Percentiles rank a stretch among this genome's conserved stretches.
These are phyloP conservation scores for Staurois parvus DNA, from an alignment of 2,797 vertebrate species.

Conservation along the genomic window DNA sequence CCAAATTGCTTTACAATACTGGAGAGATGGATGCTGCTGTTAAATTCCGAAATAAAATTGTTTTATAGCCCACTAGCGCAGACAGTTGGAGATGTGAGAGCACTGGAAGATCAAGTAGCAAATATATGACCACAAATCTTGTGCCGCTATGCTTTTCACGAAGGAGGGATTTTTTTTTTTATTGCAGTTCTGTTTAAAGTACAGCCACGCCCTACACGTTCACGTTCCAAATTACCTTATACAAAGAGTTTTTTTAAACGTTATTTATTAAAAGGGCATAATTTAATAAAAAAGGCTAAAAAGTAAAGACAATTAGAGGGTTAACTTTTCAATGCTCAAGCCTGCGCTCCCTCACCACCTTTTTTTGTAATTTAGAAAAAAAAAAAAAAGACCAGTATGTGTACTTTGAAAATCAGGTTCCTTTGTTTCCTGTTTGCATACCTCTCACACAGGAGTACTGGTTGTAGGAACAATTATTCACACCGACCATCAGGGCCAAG, in stretches of 20 bases:
- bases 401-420: background rate
- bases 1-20: constrained; percentile 56
- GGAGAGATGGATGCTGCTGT: constrained; percentile 50
- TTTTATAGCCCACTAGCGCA: constrained; percentile 47
- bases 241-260: no score
- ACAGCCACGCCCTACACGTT: constrained; percentile 29
- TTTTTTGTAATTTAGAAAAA: no score
- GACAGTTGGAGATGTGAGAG: constrained; percentile 56
- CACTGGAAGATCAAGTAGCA: constrained; percentile 50
- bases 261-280: no score
- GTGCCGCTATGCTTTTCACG: background rate
- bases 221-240: no score
- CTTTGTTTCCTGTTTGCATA: background rate
- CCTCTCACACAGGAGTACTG: constrained; percentile 25
- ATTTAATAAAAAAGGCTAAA: no score
- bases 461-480: background rate
- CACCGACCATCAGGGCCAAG: background rate
- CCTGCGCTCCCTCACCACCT: no score
- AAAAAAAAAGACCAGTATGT: no score
- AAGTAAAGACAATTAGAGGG: no score
- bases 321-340: no score
- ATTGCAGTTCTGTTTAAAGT: background rate
- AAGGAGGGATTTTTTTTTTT: background rate
- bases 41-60: constrained; percentile 53
- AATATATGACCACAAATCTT: constrained; percentile 41